Evolutionary conservation across 2,888 invertebrate species (phyloP).

Genomic region (Mythimna albipuncta): DNA sequence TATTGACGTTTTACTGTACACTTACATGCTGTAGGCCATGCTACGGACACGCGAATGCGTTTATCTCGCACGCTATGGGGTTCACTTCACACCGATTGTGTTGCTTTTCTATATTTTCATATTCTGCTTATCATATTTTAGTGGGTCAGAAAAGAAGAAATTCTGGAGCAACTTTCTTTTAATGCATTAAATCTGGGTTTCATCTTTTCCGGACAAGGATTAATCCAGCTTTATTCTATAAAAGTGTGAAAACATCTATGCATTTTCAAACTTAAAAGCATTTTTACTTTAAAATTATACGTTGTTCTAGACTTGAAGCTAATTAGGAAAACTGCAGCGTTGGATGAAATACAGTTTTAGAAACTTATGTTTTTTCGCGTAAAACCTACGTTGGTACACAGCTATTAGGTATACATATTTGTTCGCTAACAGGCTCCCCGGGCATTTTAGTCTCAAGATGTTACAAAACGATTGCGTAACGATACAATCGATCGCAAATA

Average conservation of each 20-base stretch:
- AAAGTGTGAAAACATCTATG: background rate
- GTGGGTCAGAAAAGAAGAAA: no score
- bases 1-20: conserved; percentile 47
- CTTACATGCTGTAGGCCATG: conserved; percentile 26
- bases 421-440: background rate
- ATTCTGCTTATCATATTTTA: background rate
- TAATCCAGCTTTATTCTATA: background rate
- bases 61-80: conserved; percentile 42
- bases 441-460: no score
- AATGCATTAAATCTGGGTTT: background rate
- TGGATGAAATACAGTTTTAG: conserved; percentile 1
- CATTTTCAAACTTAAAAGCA: conserved; percentile 8
- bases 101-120: background rate
- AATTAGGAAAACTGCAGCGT: conserved; percentile 8
- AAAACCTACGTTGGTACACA: background rate
- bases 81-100: conserved; percentile 16
- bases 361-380: conserved; percentile 3
- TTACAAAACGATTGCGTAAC: no score
- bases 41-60: conserved; percentile 51
- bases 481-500: no score
- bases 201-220: background rate
- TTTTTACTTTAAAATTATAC: background rate
- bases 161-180: background rate
- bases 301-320: background rate
- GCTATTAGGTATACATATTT: conserved; percentile 1